Percentiles rank a stretch among this genome's conserved stretches.
These are phyloP conservation scores for Halocaridina rubra DNA, from an alignment of 2,888 invertebrate genomes.

Conservation along the genomic window DNA sequence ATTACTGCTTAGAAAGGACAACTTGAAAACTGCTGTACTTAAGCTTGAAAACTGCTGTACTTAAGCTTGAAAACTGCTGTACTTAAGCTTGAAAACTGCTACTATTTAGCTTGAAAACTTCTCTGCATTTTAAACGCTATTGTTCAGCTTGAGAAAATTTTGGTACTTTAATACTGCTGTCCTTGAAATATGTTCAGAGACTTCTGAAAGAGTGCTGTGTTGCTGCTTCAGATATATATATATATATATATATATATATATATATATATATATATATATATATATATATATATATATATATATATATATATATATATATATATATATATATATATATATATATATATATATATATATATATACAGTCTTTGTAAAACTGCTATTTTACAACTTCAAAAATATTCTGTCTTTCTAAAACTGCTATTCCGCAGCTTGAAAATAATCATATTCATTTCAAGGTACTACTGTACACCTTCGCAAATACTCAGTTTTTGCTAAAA, in stretches of 20 bases:
- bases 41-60: not conserved
- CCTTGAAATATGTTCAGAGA: no score
- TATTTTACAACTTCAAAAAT: no score
- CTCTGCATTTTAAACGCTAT: not conserved
- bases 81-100: not conserved
- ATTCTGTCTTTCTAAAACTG: no score
- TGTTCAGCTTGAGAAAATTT: not conserved
- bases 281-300: not conserved
- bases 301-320: not conserved
- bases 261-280: constrained; percentile 6
- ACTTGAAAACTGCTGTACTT: not conserved
- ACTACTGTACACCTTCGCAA: no score
- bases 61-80: not conserved
- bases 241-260: constrained; percentile 15
- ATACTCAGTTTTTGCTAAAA: no score
- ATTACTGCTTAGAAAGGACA: no score
- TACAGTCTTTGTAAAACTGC: no score
- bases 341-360: not conserved
- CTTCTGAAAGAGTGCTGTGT: no score
- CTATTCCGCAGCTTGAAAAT: no score
- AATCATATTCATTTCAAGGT: no score
- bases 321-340: not conserved
- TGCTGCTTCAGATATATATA: not conserved
- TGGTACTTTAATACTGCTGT: no score
- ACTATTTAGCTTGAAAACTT: not conserved